A percentile compares a stretch with the other conserved stretches of the same genome.
These are phyloP conservation scores for Napeogenes sylphis DNA, from an alignment of 2,888 invertebrate species.

Conservation along the genomic window DNA sequence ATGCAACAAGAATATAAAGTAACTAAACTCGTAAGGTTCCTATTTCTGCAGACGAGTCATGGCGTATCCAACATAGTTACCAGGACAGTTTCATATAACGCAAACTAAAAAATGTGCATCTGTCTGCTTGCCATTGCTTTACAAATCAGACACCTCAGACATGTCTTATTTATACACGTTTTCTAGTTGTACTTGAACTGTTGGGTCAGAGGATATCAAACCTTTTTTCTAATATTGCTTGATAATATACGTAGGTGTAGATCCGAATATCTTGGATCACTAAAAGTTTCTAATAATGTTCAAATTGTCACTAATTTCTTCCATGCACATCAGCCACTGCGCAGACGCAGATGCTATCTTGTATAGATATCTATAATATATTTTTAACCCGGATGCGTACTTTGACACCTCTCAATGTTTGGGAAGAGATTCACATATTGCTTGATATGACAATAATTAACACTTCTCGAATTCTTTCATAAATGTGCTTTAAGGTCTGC, in stretches of 20 bases:
- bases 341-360: slow-evolving; percentile 11
- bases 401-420: slow-evolving; percentile 14
- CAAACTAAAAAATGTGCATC: slow-evolving; percentile 20
- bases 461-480: neutral
- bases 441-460: neutral
- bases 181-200: neutral
- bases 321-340: slow-evolving; percentile 24
- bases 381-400: slow-evolving; percentile 8
- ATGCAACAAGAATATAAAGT: neutral
- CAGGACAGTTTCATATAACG: slow-evolving; percentile 18
- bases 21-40: slow-evolving; percentile 7
- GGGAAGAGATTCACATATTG: slow-evolving; percentile 7
- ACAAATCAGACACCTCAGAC: neutral
- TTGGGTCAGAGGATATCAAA: too few species aligned
- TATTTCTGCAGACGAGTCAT: slow-evolving; percentile 15
- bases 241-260: neutral
- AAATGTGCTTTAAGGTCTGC: too few species aligned
- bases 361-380: too few species aligned
- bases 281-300: slow-evolving; percentile 19
- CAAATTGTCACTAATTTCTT: slow-evolving; percentile 23
- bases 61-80: neutral
- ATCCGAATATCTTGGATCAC: neutral
- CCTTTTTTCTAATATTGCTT: neutral
- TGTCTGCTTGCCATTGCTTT: slow-evolving; percentile 6
- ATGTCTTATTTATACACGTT: neutral